Conservation (phyloP, 2,113 vertebrate species). For the Heteronetta atricapilla region DNA sequence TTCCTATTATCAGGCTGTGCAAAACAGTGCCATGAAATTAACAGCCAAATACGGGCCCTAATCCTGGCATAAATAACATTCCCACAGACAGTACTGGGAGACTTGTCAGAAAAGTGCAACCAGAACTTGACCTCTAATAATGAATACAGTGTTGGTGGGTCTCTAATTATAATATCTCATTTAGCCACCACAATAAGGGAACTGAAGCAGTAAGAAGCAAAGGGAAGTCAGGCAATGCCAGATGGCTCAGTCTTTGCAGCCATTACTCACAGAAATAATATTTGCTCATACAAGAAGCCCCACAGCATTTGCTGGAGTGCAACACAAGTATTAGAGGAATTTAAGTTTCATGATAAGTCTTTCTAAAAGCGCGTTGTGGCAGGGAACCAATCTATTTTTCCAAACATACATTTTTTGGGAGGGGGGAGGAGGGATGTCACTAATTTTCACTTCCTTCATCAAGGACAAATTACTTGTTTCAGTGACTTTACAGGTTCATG, state of each 20-base stretch:
- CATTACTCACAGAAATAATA: conserved; percentile 35
- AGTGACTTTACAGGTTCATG: rapidly evolving
- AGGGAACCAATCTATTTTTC: neutral
- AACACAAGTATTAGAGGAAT: neutral
- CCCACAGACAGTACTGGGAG: neutral
- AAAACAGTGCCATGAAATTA: conserved; percentile 32
- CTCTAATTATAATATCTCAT: conserved; percentile 25
- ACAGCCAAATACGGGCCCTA: neutral
- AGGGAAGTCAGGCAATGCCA: conserved; percentile 1
- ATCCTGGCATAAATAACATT: conserved; percentile 51
- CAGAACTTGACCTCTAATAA: conserved; percentile 10
- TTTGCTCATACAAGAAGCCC: neutral
- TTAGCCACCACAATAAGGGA: neutral
- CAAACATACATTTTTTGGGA: neutral
- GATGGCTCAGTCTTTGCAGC: neutral
- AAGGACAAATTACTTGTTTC: neutral
- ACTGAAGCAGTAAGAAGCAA: neutral
- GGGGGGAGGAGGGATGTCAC: neutral
- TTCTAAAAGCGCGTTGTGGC: neutral
- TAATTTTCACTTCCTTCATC: neutral
- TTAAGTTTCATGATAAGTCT: neutral
- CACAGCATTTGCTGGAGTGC: neutral
- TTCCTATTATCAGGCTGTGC: conserved; percentile 5
- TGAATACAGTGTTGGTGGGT: neutral
- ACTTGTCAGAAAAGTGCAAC: neutral